Conservation (phyloP, 2,888 invertebrate genomes). For the Apamea anceps region DNA sequence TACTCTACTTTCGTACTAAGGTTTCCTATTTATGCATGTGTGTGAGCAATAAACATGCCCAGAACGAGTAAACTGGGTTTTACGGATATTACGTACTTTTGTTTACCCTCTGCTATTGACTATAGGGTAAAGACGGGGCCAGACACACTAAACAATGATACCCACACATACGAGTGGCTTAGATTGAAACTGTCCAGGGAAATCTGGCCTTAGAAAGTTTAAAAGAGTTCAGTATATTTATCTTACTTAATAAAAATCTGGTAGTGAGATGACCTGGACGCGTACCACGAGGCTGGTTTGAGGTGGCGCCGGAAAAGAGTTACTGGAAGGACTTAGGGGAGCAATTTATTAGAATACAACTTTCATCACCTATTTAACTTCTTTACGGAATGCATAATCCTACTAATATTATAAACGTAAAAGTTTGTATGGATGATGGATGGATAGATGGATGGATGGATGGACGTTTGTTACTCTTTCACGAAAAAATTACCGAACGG, state of each 20-base stretch:
- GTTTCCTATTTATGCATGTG: background rate
- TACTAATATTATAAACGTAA: too few species aligned
- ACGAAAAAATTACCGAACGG: too few species aligned
- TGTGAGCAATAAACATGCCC: conserved; percentile 33
- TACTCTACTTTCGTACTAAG: background rate
- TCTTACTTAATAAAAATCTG: background rate
- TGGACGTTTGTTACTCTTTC: too few species aligned
- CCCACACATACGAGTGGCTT: background rate
- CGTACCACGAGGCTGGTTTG: too few species aligned
- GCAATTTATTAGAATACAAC: too few species aligned
- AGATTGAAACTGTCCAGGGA: background rate
- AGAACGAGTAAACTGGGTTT: conserved; percentile 1
- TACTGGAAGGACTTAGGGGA: background rate
- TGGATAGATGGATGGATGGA: too few species aligned
- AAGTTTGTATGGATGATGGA: too few species aligned
- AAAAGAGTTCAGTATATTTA: background rate
- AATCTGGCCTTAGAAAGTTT: background rate
- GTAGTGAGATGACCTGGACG: too few species aligned
- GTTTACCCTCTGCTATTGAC: conserved; percentile 25
- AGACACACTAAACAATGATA: background rate
- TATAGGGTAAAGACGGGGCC: background rate
- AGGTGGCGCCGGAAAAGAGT: too few species aligned
- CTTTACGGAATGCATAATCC: too few species aligned
- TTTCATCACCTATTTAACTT: too few species aligned
- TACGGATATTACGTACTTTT: conserved; percentile 49